Evolutionary conservation across 2,888 invertebrate genomes (phyloP).

Genomic region (Eubasilissa splendida): DNA sequence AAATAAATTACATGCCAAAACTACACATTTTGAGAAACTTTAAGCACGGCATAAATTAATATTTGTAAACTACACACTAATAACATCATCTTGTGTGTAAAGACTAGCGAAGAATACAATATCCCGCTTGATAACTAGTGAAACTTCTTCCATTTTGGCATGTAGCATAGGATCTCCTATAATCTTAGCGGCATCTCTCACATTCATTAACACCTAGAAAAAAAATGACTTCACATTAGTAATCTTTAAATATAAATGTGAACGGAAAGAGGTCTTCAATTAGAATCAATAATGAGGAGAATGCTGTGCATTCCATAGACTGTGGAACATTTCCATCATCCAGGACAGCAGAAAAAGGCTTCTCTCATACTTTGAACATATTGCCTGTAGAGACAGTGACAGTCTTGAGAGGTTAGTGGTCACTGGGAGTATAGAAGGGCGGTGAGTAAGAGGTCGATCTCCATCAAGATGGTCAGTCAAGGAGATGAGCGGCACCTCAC

Average conservation of each 20-base stretch:
- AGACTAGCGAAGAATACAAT: slow-evolving; percentile 98
- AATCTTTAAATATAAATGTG: neutral
- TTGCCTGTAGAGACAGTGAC: too few species aligned
- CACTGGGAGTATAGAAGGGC: too few species aligned
- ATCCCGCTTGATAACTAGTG: slow-evolving; percentile 93
- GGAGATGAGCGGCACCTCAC: too few species aligned
- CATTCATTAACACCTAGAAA: slow-evolving; percentile 73
- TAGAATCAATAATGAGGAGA: neutral
- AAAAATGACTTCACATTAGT: neutral
- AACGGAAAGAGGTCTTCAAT: neutral
- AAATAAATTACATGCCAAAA: too few species aligned
- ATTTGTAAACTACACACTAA: slow-evolving; percentile 5
- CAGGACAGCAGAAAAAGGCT: too few species aligned
- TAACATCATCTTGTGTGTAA: slow-evolving; percentile 76
- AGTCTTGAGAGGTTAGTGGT: too few species aligned
- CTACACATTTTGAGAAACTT: neutral
- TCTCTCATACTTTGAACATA: too few species aligned
- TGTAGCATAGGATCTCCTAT: slow-evolving; percentile 94
- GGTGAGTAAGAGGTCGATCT: too few species aligned
- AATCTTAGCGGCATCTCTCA: slow-evolving; percentile 92
- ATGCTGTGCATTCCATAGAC: too few species aligned
- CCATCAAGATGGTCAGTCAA: too few species aligned
- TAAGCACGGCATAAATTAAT: neutral
- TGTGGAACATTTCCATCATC: too few species aligned
- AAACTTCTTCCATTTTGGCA: slow-evolving; percentile 96